Evolutionary conservation across 2,888 invertebrate genomes (phyloP), one percentile per base, ranked within the genome.

Genomic region (Aproaerema taeniolella): DNA sequence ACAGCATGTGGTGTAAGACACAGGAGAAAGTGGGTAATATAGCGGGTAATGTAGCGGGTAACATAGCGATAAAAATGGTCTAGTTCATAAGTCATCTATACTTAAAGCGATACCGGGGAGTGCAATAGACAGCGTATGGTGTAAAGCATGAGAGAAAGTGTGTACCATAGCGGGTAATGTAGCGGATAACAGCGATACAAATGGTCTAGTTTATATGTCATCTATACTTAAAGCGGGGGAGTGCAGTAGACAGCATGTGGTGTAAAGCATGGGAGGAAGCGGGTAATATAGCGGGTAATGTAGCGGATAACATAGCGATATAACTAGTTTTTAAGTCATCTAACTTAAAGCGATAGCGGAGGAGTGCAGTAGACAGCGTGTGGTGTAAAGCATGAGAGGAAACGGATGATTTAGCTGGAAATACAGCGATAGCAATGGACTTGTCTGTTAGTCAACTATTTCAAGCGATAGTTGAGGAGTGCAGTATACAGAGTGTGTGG

Each of bases 391-490:
- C 32, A 40, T 38, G 52, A 49, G 57, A 46, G 55, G 31, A 12
- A 40, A 53, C 47, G 50, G 34, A 4, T 20, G 4, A 4, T 20
- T 6, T n/a, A 20, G 20, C 20, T 4, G 7, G 7, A 6, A 20
- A 20, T 40, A 31, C 8, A 2, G 7, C 2, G 11, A 16, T 58
- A 70, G 69, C 69, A 67, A 67, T 68, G 74, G 53, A 70, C 66
- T 59, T 59, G 69, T 59, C 63, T 63, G 78, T 71, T 77, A 85
- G 83, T 82, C 79, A 82, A 82, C 82, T 80, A 70, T 78, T 80
- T 81, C 81, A 83, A 66, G 61, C 60, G 65, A 64, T 59, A 68
- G 58, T 46, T 52, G 52, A 57, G 61, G 56, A 58, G 55, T 51
- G 60, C 57, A 52, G 46, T 42, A n/a, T 38, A 46, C 34, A 42